Base-by-base conservation (phyloP, 2,113 vertebrate genomes). In the Gnathonemus longibarbis region DNA sequence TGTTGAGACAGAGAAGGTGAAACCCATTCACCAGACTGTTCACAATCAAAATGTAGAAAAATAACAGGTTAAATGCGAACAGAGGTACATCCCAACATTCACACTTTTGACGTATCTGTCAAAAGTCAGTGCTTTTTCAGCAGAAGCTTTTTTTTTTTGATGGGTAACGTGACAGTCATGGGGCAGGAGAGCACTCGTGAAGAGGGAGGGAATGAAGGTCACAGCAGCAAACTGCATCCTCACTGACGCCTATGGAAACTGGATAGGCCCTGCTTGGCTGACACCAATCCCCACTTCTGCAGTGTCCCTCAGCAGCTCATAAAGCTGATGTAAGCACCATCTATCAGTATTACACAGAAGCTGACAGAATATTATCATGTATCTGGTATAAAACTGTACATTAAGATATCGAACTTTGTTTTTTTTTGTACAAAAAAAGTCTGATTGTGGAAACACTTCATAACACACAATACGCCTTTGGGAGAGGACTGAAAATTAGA, bases 221-320 rank as follows among this genome's bases (percentile, higher is more conserved):
- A 74, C 27, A 1, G 42, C 62, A 56, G 35, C 88, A 83, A 52
- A 86, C 3, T 56, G 45, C 56, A 15, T 90, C 58, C 52, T 85
- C n/a, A 66, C 80, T 90, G 52, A 90, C 52, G 89, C 89, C 84
- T 90, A 56, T 39, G 19, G 89, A 90, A 87, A 90, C 84, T 19
- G 9, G 84, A 90, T 87, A 49, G 45, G 45, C 21, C 31, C 31
- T 27, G 11, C 15, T 45, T 35, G 45, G 45, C 58, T 8, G 31
- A 87, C 53, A 39, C 3, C 21, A 62, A 66, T 13, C 15, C n/a
- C 3, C 74, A 50, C 77, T 83, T 52, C 88, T 89, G 74, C 74
- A 83, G 74, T 58, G 48, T n/a, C 19, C 4, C 46, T 83, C 70
- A 84, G 24, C 50, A 45, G 19, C 77, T 74, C 50, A 27, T n/a